phyloP scores from a whole-genome alignment of 2,113 vertebrate genomes.

The Poicephalus meyeri region DNA sequence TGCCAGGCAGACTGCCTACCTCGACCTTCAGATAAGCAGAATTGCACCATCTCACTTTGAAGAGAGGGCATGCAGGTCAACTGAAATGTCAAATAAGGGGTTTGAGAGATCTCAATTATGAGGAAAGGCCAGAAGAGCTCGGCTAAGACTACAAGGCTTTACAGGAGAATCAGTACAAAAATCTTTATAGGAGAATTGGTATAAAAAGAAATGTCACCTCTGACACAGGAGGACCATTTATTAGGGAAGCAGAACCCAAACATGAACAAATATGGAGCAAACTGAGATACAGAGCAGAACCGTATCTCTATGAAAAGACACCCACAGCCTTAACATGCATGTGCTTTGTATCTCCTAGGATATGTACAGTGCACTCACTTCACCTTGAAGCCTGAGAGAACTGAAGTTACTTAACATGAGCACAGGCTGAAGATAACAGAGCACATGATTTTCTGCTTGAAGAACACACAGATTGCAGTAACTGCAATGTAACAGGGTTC shows the following conservation, averaged over 20 bases:
- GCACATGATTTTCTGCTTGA: neutral
- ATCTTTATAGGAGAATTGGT: neutral
- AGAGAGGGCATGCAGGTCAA: neutral
- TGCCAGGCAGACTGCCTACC: conserved; percentile 26
- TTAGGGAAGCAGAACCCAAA: neutral
- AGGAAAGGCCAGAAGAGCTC: conserved; percentile 11
- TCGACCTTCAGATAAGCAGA: conserved; percentile 41
- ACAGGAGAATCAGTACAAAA: neutral
- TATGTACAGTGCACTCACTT: neutral
- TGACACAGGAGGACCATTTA: neutral
- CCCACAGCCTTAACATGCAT: neutral
- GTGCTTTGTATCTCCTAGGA: neutral
- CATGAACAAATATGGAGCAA: neutral
- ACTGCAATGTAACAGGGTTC: neutral
- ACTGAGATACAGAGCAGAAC: neutral
- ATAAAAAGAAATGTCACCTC: conserved; percentile 16
- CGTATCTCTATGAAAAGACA: neutral
- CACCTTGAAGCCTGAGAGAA: neutral
- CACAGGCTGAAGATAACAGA: neutral
- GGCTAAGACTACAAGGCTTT: neutral
- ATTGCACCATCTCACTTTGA: conserved; percentile 45
- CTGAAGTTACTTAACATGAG: neutral
- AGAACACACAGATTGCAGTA: neutral
- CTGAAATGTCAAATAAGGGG: neutral
- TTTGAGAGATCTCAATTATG: conserved; percentile 38